Base-by-base conservation (phyloP, 1,140 invertebrate genomes). In the Platyura marginata region DNA sequence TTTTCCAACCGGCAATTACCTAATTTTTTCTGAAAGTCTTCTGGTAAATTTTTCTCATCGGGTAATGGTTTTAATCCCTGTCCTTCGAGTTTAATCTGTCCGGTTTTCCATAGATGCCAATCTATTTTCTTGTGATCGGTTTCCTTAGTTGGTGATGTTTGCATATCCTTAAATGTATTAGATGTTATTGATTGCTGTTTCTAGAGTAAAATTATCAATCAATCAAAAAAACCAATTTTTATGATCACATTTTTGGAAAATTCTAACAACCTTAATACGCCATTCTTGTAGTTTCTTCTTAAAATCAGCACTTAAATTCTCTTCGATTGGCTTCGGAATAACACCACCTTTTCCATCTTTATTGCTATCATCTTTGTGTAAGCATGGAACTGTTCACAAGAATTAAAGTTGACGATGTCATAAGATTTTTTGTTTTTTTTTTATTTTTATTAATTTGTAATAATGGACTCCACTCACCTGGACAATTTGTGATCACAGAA, bases 271-370 rank as follows among this genome's bases (percentile, higher is more conserved):
- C 51, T 81, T 82, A 50, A 78, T 74, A n/a, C 77, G 76, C 84
- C 83, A 89, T 53, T 89, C 84, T 47, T 79, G 72, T 1, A 89
- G 61, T 56, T 88, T 88, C 59, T 83, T 83, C 32, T 75, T 70
- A 56, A 86, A 86, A 46, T 84, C 79, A 6, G 25, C 6, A 8
- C 6, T 29, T 50, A 43, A n/a, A 41, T 51, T 40, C 45, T 44
- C 33, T 40, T 47, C 18, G 41, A 22, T 23, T 15, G 40, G 40
- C 21, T 46, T 48, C 9, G 42, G 25, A 2, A 25, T 44, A 1
- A 45, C 21, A 1, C 50, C 48, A 36, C 19, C 15, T 35, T 65
- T 51, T 57, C 57, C 59, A 46, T 60, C 56, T 46, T 61, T 56
- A 34, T 58, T 61, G 21, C 49, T 46, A 43, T 53, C 25, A 29